These are phyloP conservation scores for Cantharis nigra DNA, from an alignment of 2,888 invertebrate species.

Conservation along the genomic window DNA sequence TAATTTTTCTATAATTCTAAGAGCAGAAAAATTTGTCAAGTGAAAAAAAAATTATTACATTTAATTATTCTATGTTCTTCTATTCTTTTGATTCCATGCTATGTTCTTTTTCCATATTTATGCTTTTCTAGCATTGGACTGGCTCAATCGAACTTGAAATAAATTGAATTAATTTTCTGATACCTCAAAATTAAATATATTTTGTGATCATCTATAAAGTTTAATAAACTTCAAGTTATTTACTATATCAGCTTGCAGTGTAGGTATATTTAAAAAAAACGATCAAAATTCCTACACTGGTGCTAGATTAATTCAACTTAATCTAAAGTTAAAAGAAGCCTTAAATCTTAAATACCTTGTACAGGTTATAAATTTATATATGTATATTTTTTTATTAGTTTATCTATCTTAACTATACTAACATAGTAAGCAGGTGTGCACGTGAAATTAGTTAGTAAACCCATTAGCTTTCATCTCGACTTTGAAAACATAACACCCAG, in stretches of 20 bases:
- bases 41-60: not conserved
- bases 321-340: not conserved
- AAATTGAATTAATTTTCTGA: not conserved
- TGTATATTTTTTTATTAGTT: not conserved
- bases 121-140: not conserved
- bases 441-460: not conserved
- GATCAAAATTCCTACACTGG: not conserved
- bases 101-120: not conserved
- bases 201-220: not conserved
- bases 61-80: not conserved
- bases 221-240: not conserved
- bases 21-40: not conserved
- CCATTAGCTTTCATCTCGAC: not conserved
- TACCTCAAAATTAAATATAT: not conserved
- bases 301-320: not conserved
- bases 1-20: not conserved
- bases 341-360: not conserved
- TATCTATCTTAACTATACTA: not conserved
- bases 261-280: not conserved
- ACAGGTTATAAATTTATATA: not conserved
- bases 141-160: not conserved
- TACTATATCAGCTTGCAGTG: not conserved
- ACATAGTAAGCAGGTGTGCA: not conserved
- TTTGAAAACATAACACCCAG: not conserved
- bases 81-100: not conserved